Evolutionary conservation across 1,140 invertebrate species (phyloP).

Genomic region (Pemphigus obesinymphae): DNA sequence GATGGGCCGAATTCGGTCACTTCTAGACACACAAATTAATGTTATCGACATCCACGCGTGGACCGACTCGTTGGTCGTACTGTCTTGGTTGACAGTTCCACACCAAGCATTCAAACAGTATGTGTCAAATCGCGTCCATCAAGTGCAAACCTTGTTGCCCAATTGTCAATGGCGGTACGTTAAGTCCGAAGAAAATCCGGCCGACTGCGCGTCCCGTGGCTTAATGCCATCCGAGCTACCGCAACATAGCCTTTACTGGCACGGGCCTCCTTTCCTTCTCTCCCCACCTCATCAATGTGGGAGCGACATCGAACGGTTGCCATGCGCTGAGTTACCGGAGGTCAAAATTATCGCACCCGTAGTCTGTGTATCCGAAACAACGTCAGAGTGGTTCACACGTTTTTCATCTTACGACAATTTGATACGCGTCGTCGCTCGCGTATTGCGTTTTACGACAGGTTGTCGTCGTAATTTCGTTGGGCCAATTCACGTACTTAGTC

Average conservation of each 20-base stretch:
- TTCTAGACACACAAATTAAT: neutral
- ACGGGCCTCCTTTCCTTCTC: neutral
- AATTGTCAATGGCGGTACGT: conserved; percentile 41
- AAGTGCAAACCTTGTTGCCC: neutral
- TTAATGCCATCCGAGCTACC: conserved; percentile 11
- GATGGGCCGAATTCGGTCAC: neutral
- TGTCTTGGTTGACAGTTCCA: conserved; percentile 46
- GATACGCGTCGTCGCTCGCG: neutral
- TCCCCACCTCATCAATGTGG: neutral
- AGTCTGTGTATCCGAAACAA: neutral
- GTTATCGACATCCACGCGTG: conserved; percentile 44
- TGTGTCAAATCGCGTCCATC: conserved; percentile 35
- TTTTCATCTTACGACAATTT: neutral
- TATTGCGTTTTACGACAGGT: neutral
- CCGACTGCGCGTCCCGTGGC: conserved; percentile 40
- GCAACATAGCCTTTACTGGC: neutral
- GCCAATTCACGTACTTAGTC: neutral
- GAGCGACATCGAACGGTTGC: neutral
- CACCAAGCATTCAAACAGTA: conserved; percentile 42
- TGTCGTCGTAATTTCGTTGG: neutral
- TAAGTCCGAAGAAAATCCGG: conserved; percentile 48
- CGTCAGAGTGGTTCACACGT: neutral
- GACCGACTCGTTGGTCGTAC: conserved; percentile 49
- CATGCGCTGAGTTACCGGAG: neutral
- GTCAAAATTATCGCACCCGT: neutral